A percentile compares a stretch with the other conserved stretches of the same genome.
These are phyloP conservation scores for Chaetophractus vellerosus DNA, from an alignment of 2,797 vertebrate genomes.

Conservation along the genomic window DNA sequence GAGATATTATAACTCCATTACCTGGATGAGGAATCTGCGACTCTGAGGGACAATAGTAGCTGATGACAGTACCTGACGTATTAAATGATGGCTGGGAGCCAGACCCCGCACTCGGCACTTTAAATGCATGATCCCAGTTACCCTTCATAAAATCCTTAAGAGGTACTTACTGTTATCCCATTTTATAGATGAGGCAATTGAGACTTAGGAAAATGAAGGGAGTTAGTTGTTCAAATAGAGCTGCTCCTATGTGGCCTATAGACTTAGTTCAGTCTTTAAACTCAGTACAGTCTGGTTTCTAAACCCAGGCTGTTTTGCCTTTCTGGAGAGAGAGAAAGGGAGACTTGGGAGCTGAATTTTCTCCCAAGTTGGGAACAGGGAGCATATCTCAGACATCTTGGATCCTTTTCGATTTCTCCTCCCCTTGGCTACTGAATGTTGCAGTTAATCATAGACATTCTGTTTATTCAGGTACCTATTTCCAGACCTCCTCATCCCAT, in stretches of 20 bases:
- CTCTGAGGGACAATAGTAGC: neutral
- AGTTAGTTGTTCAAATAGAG: neutral
- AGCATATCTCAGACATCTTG: neutral
- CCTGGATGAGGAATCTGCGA: neutral
- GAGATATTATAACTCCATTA: neutral
- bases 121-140: neutral
- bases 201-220: neutral
- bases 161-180: neutral
- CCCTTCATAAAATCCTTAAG: fast-evolving
- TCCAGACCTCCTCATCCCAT: neutral
- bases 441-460: neutral
- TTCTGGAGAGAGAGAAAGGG: neutral
- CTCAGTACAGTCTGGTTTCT: neutral
- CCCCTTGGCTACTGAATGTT: neutral
- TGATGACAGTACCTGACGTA: fast-evolving
- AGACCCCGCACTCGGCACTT: neutral
- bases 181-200: neutral
- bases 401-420: neutral
- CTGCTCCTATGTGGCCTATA: neutral
- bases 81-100: fast-evolving
- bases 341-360: neutral
- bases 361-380: neutral
- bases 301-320: neutral
- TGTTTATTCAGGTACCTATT: neutral
- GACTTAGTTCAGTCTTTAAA: neutral